Base-by-base conservation (phyloP, 2,113 vertebrate genomes). In the Hippolais icterina region DNA sequence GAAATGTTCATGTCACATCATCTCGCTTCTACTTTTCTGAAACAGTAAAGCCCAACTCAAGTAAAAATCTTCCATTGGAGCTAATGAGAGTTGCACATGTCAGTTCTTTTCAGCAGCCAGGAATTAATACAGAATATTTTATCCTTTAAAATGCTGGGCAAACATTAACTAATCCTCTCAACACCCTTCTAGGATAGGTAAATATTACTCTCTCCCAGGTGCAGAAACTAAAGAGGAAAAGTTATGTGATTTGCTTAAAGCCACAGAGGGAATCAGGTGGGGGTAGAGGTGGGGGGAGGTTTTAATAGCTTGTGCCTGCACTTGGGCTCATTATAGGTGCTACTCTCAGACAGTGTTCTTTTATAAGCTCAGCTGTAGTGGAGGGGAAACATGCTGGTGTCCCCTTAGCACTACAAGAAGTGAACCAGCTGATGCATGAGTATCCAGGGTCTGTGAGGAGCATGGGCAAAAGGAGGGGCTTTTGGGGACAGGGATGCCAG, bases 101-200 rank as follows among this genome's bases (percentile, higher is more conserved):
- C 69, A n/a, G 46, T 37, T 42, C 64, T 78, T 81, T 95, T 63
- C 80, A 79, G 68, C 20, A 15, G 77, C 14, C 11, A 18, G 75
- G 87, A 86, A 81, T 87, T 89, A 91, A 92, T 72, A 46, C 28
- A 76, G 79, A 81, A 44, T 91, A 80, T 80, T 83, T 94, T 90
- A 88, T 75, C 28, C 89, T 68, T 90, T 68, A 93, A 94, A 95
- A 86, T 33, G 27, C 69, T 78, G 60, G 85, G 77, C 65, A 96
- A 93, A 89, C 83, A 94, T 96, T 93, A 94, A 92, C 91, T 96
- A 94, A 93, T 83, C 91, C 42, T 80, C 89, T 95, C 84, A 91
- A 60, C 79, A 49, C 75, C 75, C 78, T 76, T 74, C 78, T 91
- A 75, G 66, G 54, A 49, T 76, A 90, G 82, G 87, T 93, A 91